Evolutionary conservation across 2,888 invertebrate genomes (phyloP).

Genomic region (Schizaphis graminum): DNA sequence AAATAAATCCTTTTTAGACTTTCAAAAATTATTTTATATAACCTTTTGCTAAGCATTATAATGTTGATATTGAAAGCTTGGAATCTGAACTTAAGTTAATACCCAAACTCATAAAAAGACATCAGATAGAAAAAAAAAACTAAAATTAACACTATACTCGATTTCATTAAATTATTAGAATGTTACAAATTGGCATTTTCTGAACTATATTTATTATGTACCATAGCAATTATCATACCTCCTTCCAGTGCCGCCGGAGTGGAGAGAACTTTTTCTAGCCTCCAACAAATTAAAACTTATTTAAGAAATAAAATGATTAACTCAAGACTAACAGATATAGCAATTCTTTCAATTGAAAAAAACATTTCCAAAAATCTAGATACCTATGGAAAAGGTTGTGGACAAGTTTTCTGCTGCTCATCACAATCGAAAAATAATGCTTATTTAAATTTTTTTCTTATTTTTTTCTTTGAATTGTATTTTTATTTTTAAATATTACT

Average conservation of each 20-base stretch:
- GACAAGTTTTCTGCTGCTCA: slow-evolving; percentile 38
- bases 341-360: not conserved
- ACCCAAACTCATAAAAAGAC: not conserved
- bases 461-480: no score
- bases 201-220: not conserved
- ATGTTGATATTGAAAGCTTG: slow-evolving; percentile 27
- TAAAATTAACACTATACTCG: not conserved
- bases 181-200: slow-evolving; percentile 27
- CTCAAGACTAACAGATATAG: not conserved
- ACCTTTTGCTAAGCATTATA: slow-evolving; percentile 5
- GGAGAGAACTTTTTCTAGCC: slow-evolving; percentile 36
- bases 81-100: no score
- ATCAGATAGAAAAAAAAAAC: not conserved
- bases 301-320: slow-evolving; percentile 20
- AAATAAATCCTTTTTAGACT: slow-evolving; percentile 44
- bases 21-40: slow-evolving; percentile 15
- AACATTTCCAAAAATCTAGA: slow-evolving; percentile 23
- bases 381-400: not conserved
- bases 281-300: slow-evolving; percentile 34
- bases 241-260: slow-evolving; percentile 21
- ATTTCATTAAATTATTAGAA: slow-evolving; percentile 25
- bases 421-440: not conserved
- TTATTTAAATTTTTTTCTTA: no score
- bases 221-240: slow-evolving; percentile 7
- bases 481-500: no score